phyloP scores from a whole-genome alignment of 2,797 vertebrate genomes.

The Siniperca scherzeri region DNA sequence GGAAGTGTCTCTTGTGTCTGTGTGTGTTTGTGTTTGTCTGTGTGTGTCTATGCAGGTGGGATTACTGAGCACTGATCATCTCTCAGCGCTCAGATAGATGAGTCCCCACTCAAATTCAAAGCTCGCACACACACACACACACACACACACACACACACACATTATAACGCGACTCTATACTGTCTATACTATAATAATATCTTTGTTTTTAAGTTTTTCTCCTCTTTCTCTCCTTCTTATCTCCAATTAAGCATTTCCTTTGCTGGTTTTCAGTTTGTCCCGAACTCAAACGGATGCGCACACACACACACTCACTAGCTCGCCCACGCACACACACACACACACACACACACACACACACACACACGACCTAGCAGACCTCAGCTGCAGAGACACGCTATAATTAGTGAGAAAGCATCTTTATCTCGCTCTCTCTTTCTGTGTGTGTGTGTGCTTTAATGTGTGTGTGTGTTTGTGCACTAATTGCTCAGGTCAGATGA shows the following conservation, averaged over 20 bases:
- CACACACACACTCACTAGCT: slow-evolving; percentile 12
- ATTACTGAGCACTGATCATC: slow-evolving; percentile 75
- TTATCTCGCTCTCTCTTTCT: slow-evolving; percentile 51
- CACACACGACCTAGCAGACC: slow-evolving; percentile 54
- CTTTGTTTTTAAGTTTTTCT: background rate
- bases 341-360: slow-evolving; percentile 21
- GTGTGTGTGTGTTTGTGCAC: slow-evolving; percentile 35
- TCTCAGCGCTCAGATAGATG: slow-evolving; percentile 73
- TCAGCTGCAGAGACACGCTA: slow-evolving; percentile 75
- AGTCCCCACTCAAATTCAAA: slow-evolving; percentile 56
- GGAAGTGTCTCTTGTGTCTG: slow-evolving; percentile 26
- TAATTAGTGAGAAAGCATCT: slow-evolving; percentile 81
- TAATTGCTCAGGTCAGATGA: slow-evolving; percentile 78
- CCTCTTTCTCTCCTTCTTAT: no score
- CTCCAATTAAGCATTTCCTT: background rate
- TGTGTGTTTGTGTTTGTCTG: slow-evolving; percentile 31
- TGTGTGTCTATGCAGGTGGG: slow-evolving; percentile 64
- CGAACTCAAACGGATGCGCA: background rate
- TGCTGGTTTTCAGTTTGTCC: background rate
- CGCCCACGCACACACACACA: background rate
- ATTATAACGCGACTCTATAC: background rate
- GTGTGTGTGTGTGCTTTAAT: slow-evolving; percentile 18
- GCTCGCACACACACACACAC: slow-evolving; percentile 19
- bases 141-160: background rate
- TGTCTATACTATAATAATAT: background rate